These are phyloP conservation scores for Tetranychus urticae DNA, from an alignment of 1,140 invertebrate species.

Conservation along the genomic window DNA sequence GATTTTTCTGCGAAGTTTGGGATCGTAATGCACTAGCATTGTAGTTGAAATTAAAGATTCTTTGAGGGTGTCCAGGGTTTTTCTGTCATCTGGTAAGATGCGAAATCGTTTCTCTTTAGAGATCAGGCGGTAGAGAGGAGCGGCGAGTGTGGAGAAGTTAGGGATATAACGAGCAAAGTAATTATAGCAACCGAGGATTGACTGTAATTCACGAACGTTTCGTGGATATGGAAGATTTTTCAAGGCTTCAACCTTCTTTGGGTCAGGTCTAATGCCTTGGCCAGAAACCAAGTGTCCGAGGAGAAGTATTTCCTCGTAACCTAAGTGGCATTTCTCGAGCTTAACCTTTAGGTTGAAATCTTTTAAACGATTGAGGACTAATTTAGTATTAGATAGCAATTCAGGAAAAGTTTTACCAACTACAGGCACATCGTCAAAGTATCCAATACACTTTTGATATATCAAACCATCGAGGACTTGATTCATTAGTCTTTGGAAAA, in stretches of 20 bases:
- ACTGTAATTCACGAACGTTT: background rate
- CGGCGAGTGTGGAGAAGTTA: background rate
- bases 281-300: background rate
- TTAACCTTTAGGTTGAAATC: background rate
- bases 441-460: background rate
- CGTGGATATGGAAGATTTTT: background rate
- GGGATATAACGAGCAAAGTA: background rate
- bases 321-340: background rate
- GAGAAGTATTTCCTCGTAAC: background rate
- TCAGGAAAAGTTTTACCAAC: background rate
- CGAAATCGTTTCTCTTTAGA: background rate
- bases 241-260: background rate
- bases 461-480: background rate
- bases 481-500: background rate
- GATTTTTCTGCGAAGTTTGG: slow-evolving; percentile 25
- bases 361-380: background rate
- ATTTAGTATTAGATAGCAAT: background rate
- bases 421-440: background rate
- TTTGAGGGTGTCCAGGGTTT: slow-evolving; percentile 16
- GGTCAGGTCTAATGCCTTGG: background rate
- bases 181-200: background rate
- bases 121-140: background rate
- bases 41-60: slow-evolving; percentile 3
- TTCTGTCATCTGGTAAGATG: slow-evolving; percentile 1
- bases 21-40: slow-evolving; percentile 19